Evolutionary conservation across 53 echinoderm and acorn worm species (phyloP).

Genomic region (Arbacia lixula): DNA sequence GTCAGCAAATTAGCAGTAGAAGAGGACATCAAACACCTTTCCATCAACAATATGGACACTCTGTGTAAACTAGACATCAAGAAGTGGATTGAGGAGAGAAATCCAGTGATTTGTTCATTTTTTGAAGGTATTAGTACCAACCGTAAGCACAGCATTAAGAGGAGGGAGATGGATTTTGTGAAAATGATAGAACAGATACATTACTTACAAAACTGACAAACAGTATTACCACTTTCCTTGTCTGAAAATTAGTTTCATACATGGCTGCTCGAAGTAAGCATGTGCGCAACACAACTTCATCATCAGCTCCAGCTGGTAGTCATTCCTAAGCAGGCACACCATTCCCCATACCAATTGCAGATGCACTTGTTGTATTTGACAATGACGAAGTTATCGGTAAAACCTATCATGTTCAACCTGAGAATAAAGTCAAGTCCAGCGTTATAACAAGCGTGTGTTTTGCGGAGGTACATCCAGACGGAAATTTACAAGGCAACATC

Average conservation of each 20-base stretch:
- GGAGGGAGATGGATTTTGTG: too few relatives aligned
- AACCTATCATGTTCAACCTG: not conserved
- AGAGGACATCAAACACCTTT: too few relatives aligned
- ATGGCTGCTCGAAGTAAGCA: not conserved
- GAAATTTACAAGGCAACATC: not conserved
- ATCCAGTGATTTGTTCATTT: too few relatives aligned
- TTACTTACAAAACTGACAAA: not conserved
- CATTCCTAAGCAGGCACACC: not conserved
- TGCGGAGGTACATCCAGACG: constrained; percentile 1
- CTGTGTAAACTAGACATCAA: too few relatives aligned
- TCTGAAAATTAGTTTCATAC: constrained; percentile 9
- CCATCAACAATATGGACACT: too few relatives aligned
- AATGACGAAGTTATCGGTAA: constrained; percentile 53
- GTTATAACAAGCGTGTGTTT: constrained; percentile 19
- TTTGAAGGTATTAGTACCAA: too few relatives aligned
- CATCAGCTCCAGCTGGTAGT: constrained; percentile 3
- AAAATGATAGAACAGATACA: constrained; percentile 2
- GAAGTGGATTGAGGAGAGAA: too few relatives aligned
- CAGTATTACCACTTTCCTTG: constrained; percentile 5
- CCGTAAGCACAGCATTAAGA: too few relatives aligned
- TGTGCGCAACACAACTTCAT: not conserved
- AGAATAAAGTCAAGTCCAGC: constrained; percentile 3
- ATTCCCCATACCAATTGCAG: not conserved
- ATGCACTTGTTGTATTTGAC: constrained; percentile 10
- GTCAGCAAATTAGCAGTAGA: too few relatives aligned